Evolutionary conservation across 2,113 vertebrate species (phyloP).

Genomic region (Daubentonia madagascariensis): DNA sequence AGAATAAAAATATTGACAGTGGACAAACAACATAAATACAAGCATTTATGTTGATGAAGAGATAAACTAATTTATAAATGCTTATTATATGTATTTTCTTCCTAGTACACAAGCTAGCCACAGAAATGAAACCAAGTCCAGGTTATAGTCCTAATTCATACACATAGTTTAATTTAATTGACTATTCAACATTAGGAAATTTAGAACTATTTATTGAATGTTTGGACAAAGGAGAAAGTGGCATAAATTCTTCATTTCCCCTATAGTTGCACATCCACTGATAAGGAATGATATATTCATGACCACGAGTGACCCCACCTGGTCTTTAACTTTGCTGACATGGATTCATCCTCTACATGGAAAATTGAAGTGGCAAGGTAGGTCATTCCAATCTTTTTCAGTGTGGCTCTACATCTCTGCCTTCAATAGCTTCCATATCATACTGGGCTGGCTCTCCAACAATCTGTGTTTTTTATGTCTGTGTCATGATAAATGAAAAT

Average conservation of each 20-base stretch:
- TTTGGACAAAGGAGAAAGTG: neutral
- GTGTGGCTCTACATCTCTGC: neutral
- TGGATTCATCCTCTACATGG: neutral
- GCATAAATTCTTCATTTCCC: neutral
- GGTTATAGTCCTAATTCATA: neutral
- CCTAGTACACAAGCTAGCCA: neutral
- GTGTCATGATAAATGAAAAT: neutral
- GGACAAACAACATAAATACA: neutral
- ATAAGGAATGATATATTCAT: neutral
- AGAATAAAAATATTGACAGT: neutral
- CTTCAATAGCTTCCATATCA: neutral
- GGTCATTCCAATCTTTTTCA: rapidly evolving
- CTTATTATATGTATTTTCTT: neutral
- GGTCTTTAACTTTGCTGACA: neutral
- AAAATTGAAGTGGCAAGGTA: neutral
- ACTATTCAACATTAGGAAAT: neutral
- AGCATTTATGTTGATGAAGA: neutral
- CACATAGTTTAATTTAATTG: neutral
- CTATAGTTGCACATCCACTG: neutral
- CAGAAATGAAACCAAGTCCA: neutral
- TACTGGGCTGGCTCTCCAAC: neutral
- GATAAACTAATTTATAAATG: neutral
- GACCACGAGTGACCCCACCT: neutral
- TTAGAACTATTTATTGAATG: neutral
- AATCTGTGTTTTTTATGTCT: neutral